A percentile compares a stretch with the other conserved stretches of the same genome.
phyloP scores from a whole-genome alignment of 1,140 invertebrate species.

The Pygmarrhopalites habei region DNA sequence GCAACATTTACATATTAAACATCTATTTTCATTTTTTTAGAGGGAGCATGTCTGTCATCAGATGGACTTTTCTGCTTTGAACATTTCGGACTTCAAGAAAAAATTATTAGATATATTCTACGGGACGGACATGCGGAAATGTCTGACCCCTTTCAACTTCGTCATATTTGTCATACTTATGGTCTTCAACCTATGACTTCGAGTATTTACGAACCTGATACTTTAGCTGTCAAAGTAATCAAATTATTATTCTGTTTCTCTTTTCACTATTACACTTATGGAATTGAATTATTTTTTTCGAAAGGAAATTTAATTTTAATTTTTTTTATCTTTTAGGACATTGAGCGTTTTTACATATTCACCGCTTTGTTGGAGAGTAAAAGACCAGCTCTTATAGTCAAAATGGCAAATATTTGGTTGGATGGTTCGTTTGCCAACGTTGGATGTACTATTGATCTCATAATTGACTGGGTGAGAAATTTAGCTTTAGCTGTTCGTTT shows the following conservation, averaged over 20 bases:
- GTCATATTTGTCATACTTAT: conserved; percentile 15
- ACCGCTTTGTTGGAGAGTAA: conserved; percentile 25
- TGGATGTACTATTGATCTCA: conserved; percentile 35
- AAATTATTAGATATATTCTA: conserved; percentile 26
- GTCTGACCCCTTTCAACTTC: conserved; percentile 24
- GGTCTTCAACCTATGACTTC: conserved; percentile 24
- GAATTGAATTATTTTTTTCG: no score
- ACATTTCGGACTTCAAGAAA: conserved; percentile 37
- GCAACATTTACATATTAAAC: not conserved
- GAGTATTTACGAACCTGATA: conserved; percentile 21
- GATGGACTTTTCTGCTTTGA: conserved; percentile 26
- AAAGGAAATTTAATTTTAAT: not conserved
- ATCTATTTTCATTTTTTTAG: conserved; percentile 16
- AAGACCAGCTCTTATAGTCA: conserved; percentile 19
- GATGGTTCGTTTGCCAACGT: conserved; percentile 35
- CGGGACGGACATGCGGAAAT: conserved; percentile 25
- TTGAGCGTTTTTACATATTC: conserved; percentile 32
- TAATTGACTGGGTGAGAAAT: conserved; percentile 31
- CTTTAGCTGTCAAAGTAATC: conserved; percentile 11
- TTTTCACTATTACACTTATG: no score
- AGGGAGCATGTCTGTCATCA: conserved; percentile 21
- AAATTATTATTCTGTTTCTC: conserved; percentile 11
- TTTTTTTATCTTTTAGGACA: conserved; percentile 22
- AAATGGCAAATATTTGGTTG: conserved; percentile 33
- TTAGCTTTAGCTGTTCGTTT: conserved; percentile 12